Conservation (phyloP, 2,888 invertebrate genomes). For the Diaperis boleti region DNA sequence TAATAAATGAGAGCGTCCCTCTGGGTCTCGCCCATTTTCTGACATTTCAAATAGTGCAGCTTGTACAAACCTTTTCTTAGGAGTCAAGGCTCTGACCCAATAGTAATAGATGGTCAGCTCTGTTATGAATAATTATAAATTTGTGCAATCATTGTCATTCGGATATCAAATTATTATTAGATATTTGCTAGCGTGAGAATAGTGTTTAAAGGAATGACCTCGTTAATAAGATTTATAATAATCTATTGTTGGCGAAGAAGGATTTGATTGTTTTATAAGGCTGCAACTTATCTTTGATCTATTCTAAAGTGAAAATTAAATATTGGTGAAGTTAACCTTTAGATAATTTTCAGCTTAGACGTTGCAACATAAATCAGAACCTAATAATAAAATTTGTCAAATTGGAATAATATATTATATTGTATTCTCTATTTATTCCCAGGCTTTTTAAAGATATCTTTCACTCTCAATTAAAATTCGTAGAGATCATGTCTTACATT, state of each 20-base stretch:
- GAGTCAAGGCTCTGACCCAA: constrained; percentile 14
- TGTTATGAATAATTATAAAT: constrained; percentile 9
- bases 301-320: background rate
- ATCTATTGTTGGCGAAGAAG: background rate
- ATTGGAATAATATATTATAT: too few relatives aligned
- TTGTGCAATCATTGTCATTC: constrained; percentile 4
- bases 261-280: background rate
- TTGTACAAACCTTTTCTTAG: background rate
- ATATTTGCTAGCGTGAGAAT: constrained; percentile 2
- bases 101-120: constrained; percentile 10
- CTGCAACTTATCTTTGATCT: constrained; percentile 4
- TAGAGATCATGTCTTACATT: too few relatives aligned
- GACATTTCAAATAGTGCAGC: background rate
- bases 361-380: too few relatives aligned
- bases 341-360: background rate
- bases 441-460: too few relatives aligned
- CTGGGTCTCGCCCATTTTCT: constrained; percentile 5
- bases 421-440: too few relatives aligned
- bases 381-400: too few relatives aligned
- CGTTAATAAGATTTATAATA: background rate
- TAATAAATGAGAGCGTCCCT: constrained; percentile 6
- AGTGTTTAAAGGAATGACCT: background rate
- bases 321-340: background rate
- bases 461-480: too few relatives aligned
- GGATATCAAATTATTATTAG: background rate